Evolutionary conservation across 2,797 vertebrate species (phyloP).

Genomic region (Balearica regulorum): DNA sequence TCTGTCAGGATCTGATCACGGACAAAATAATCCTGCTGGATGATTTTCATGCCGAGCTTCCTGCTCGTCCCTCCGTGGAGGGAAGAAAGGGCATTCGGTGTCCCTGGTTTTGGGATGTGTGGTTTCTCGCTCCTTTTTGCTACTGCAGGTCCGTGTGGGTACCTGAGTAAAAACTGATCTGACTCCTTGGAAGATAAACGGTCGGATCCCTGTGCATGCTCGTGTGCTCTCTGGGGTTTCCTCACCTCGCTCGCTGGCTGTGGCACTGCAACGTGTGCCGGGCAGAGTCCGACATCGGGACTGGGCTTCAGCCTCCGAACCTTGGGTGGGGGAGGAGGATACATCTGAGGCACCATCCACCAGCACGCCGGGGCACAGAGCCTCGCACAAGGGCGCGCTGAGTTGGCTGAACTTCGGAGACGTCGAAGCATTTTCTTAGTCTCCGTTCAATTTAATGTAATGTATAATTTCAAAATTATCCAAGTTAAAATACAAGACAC

Average conservation of each 20-base stretch:
- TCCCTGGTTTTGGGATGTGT: neutral
- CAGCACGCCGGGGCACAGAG: neutral
- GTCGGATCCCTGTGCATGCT: neutral
- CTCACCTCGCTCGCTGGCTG: neutral
- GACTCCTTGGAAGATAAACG: neutral
- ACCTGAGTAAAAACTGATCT: neutral
- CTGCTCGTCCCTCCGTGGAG: neutral
- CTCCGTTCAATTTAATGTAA: neutral
- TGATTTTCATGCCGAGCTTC: neutral
- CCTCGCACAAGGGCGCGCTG: neutral
- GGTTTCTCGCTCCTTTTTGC: neutral
- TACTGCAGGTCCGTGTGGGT: neutral
- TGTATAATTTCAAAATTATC: neutral
- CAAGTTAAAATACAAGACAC: neutral
- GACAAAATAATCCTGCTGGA: neutral
- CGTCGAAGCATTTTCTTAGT: neutral
- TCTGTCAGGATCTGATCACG: neutral
- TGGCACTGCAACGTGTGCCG: accelerated
- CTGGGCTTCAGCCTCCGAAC: neutral
- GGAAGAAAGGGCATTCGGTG: neutral
- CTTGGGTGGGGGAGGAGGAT: neutral
- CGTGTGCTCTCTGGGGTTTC: neutral
- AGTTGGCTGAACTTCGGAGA: neutral
- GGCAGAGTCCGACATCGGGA: too few species aligned
- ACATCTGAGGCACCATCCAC: neutral